These are phyloP conservation scores for Zhengitettix transpicula DNA, from an alignment of 2,888 invertebrate genomes.

Conservation along the genomic window DNA sequence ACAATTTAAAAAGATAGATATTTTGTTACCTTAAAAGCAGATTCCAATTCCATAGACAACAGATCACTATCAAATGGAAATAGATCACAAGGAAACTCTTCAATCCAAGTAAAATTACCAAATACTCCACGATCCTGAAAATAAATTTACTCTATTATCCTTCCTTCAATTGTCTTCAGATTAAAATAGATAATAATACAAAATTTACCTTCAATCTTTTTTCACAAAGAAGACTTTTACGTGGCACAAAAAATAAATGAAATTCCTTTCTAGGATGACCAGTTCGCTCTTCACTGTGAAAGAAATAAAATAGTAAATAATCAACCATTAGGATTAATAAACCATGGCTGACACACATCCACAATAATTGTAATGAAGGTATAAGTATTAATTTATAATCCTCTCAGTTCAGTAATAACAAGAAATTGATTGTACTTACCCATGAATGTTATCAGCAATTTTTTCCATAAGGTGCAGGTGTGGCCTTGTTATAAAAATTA, in stretches of 20 bases:
- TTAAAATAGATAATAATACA: neutral
- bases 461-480: constrained; percentile 67
- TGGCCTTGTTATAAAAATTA: constrained; percentile 79
- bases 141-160: no score
- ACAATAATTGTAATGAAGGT: no score
- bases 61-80: constrained; percentile 86
- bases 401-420: neutral
- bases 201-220: constrained; percentile 47
- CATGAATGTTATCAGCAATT: constrained; percentile 57
- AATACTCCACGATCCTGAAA: constrained; percentile 58
- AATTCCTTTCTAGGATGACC: constrained; percentile 44
- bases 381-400: no score
- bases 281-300: constrained; percentile 29
- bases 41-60: constrained; percentile 76
- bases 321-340: neutral
- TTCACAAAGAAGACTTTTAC: constrained; percentile 72
- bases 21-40: constrained; percentile 50
- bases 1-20: neutral
- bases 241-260: constrained; percentile 78
- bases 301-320: constrained; percentile 5
- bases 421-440: constrained; percentile 21
- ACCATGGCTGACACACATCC: neutral
- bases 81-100: constrained; percentile 75
- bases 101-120: constrained; percentile 55
- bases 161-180: no score